Conservation (phyloP, 2,888 invertebrate genomes). For the Megamerina dolium region DNA sequence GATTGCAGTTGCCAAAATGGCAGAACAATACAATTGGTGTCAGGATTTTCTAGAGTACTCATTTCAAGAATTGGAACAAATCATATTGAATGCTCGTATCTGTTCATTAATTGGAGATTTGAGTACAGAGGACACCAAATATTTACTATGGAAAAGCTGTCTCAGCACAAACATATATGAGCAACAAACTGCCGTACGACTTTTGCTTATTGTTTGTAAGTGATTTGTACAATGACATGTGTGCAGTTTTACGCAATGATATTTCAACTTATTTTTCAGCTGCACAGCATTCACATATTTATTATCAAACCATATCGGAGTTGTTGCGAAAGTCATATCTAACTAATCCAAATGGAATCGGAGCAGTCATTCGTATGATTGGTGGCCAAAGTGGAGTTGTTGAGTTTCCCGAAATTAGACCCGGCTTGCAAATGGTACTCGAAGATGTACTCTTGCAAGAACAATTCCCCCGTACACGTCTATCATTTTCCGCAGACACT, state of each 20-base stretch:
- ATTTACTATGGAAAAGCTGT: slow-evolving; percentile 51
- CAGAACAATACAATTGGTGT: slow-evolving; percentile 45
- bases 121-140: slow-evolving; percentile 55
- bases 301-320: slow-evolving; percentile 47
- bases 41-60: slow-evolving; percentile 54
- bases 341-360: slow-evolving; percentile 36
- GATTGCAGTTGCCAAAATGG: slow-evolving; percentile 38
- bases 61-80: slow-evolving; percentile 58
- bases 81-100: slow-evolving; percentile 51
- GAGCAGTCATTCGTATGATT: slow-evolving; percentile 43
- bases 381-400: slow-evolving; percentile 43
- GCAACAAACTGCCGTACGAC: slow-evolving; percentile 57
- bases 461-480: slow-evolving; percentile 37
- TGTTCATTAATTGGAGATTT: slow-evolving; percentile 54
- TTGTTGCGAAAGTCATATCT: slow-evolving; percentile 39
- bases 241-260: neutral
- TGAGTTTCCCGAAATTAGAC: slow-evolving; percentile 42
- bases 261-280: slow-evolving; percentile 37
- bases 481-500: slow-evolving; percentile 30
- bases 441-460: slow-evolving; percentile 43
- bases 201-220: slow-evolving; percentile 55
- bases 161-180: slow-evolving; percentile 53
- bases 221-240: slow-evolving; percentile 12
- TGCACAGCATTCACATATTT: slow-evolving; percentile 45
- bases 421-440: slow-evolving; percentile 45